Percentiles rank a stretch among this genome's conserved stretches.
Conservation (phyloP, 2,797 vertebrate genomes). For the Aldrovandia affinis region DNA sequence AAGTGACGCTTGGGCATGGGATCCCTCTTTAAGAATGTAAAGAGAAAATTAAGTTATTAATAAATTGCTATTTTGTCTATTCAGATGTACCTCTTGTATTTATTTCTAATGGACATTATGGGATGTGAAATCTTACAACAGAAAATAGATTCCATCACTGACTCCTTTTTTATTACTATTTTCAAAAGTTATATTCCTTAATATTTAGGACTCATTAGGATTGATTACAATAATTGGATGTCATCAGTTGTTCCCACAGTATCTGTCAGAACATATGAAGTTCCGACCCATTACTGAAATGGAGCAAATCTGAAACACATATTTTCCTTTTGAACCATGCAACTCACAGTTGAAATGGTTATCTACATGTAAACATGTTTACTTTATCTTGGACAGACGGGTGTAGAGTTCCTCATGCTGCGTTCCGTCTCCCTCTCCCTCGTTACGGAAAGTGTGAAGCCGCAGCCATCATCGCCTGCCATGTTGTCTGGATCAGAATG, state of each 20-base stretch:
- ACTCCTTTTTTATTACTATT: background rate
- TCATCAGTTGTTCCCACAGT: background rate
- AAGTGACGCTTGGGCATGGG: constrained; percentile 70
- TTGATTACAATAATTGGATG: background rate
- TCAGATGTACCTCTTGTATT: constrained; percentile 54
- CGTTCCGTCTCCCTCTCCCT: background rate
- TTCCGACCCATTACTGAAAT: background rate
- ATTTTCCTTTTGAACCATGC: background rate
- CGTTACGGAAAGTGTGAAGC: background rate
- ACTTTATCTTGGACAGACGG: background rate
- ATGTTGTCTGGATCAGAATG: constrained; percentile 32
- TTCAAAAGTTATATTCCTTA: background rate
- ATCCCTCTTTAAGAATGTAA: constrained; percentile 94
- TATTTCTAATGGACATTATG: constrained; percentile 31
- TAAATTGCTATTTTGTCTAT: constrained; percentile 99
- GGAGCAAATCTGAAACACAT: background rate
- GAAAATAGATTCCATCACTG: background rate
- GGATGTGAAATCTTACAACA: background rate
- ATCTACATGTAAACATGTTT: background rate
- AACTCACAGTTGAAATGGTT: background rate
- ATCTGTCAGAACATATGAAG: background rate
- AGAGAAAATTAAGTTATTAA: constrained; percentile 98
- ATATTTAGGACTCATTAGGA: background rate
- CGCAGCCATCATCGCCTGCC: background rate
- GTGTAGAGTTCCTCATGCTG: background rate